Conservation (phyloP, 2,888 invertebrate species). For the Drosophila kambysellisi region DNA sequence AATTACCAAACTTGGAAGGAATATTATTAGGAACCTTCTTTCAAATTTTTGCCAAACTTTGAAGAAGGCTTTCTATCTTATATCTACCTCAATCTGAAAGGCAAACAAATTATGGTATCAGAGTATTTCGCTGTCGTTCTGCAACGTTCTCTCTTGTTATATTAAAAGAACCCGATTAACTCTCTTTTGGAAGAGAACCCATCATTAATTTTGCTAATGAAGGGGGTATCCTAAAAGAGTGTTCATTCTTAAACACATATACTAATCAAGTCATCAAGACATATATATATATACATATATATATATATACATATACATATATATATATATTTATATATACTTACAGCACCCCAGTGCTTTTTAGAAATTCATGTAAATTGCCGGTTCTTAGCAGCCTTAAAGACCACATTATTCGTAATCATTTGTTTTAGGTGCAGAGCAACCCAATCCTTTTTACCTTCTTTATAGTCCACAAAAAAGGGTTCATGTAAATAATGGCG, state of each 20-base stretch:
- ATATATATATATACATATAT: background rate
- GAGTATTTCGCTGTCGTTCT: too few relatives aligned
- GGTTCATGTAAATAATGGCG: background rate
- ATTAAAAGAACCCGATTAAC: background rate
- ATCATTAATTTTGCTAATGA: background rate
- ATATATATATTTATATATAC: background rate
- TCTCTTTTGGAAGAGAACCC: background rate
- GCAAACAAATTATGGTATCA: too few relatives aligned
- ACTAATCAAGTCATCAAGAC: background rate
- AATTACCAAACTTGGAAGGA: too few relatives aligned
- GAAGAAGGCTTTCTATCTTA: too few relatives aligned
- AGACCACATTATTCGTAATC: background rate
- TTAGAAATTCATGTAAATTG: conserved; percentile 15
- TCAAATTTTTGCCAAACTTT: too few relatives aligned
- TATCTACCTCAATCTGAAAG: too few relatives aligned
- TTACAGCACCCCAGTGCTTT: background rate
- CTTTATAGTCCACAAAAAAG: background rate
- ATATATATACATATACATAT: background rate
- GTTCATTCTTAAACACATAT: background rate
- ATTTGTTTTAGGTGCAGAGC: background rate
- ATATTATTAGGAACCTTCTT: too few relatives aligned
- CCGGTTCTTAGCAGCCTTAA: conserved; percentile 2
- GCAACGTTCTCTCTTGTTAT: too few relatives aligned
- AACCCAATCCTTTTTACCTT: background rate
- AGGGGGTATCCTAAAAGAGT: background rate